phyloP scores from a whole-genome alignment of 1,140 invertebrate species.

The Ostrea edulis region DNA sequence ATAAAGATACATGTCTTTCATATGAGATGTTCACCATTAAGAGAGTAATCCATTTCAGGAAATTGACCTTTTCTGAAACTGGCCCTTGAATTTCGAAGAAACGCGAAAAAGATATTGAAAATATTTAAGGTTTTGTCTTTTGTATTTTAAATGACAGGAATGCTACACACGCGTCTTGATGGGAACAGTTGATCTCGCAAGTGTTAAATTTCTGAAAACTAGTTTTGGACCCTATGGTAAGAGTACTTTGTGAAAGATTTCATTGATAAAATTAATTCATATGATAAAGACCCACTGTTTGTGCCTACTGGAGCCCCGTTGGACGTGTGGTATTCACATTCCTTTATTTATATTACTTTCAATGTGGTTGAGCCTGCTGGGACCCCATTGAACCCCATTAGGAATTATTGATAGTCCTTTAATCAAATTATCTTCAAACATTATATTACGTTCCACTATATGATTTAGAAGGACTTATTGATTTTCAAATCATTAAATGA shows the following conservation, averaged over 20 bases:
- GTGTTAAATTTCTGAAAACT: not conserved
- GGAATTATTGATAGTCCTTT: too few species aligned
- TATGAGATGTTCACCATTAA: slow-evolving; percentile 78
- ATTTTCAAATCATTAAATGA: not conserved
- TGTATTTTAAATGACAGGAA: slow-evolving; percentile 80
- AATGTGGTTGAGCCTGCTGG: too few species aligned
- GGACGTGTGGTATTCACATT: too few species aligned
- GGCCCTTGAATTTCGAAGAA: too few species aligned
- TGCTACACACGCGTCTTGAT: slow-evolving; percentile 95
- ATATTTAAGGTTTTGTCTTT: not conserved
- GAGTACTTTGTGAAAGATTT: not conserved
- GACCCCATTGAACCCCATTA: too few species aligned
- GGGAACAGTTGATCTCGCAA: slow-evolving; percentile 90
- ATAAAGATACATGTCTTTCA: too few species aligned
- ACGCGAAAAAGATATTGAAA: not conserved
- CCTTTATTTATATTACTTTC: too few species aligned
- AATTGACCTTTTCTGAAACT: too few species aligned
- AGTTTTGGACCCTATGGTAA: not conserved
- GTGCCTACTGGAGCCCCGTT: too few species aligned
- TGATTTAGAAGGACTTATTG: too few species aligned
- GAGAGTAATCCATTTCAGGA: slow-evolving; percentile 74
- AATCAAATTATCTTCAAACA: too few species aligned
- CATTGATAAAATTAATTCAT: not conserved
- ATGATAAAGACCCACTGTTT: not conserved
- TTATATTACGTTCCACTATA: too few species aligned